These are phyloP conservation scores for Pseudonaja textilis DNA, from an alignment of 2,113 vertebrate species.

Conservation along the genomic window DNA sequence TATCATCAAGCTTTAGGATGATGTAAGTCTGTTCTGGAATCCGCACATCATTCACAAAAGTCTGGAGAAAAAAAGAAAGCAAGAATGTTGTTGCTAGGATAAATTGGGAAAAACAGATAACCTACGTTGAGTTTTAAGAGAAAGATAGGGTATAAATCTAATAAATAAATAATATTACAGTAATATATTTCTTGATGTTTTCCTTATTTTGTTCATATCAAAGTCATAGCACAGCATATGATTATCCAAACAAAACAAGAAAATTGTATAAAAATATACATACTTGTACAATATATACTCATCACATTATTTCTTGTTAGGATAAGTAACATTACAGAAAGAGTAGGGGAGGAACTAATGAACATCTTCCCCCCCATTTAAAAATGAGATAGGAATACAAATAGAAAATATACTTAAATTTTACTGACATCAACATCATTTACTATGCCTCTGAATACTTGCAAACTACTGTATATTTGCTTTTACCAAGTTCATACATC, in stretches of 20 bases:
- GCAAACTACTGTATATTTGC: background rate
- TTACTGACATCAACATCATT: background rate
- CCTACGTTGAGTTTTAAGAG: background rate
- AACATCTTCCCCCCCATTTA: background rate
- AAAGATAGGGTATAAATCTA: background rate
- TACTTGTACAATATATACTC: background rate
- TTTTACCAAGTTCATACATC: background rate
- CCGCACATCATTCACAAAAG: slow-evolving; percentile 95
- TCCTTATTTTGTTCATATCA: background rate
- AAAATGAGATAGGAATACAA: background rate
- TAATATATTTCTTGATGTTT: background rate
- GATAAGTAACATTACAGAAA: background rate
- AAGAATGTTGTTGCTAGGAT: background rate
- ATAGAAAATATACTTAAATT: background rate
- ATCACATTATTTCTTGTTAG: background rate
- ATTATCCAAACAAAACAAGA: background rate
- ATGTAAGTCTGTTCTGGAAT: slow-evolving; percentile 98
- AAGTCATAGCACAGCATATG: background rate
- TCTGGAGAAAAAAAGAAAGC: slow-evolving; percentile 72
- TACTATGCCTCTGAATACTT: background rate
- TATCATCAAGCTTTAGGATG: slow-evolving; percentile 95
- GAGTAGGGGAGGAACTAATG: background rate
- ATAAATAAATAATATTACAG: background rate
- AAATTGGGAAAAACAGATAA: background rate
- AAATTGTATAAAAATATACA: background rate